Base-by-base conservation (phyloP, 1,140 invertebrate species). In the Euglossa dilemma region DNA sequence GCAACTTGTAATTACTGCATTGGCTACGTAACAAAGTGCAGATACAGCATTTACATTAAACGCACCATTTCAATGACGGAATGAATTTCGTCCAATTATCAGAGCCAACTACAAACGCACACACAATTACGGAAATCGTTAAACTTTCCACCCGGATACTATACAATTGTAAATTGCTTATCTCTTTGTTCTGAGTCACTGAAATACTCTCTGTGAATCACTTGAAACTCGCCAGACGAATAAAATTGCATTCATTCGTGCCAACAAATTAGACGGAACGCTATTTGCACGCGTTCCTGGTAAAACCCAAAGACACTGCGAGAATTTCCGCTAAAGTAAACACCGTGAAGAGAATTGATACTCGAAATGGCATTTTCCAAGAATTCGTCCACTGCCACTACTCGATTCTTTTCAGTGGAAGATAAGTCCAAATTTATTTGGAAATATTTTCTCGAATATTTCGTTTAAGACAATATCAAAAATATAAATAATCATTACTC, bases 71-170 rank as follows among this genome's bases (percentile, higher is more conserved):
- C 16, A 4, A 61, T 28, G 23, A 23, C 23, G 9, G 50, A 67
- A 77, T 25, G 75, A 66, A 56, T 77, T 67, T 56, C n/a, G 36
- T 45, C 36, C 50, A 56, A 77, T 77, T 77, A 56, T 11, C 28
- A 67, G 36, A 25, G 54, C 14, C 25, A 64, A 50, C 36, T 67
- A 66, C 47, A 28, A 45, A n/a, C 14, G 63, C 50, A 0, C 6
- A 28, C 25, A 16, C 61, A 36, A 77, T 56, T 67, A 77, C 36
- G 61, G 12, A 66, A 56, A 77, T 77, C 67, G 75, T 77, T 67
- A 45, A 77, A 77, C 50, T 77, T 67, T 67, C 28, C 75, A 11
- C 25, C 18, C 0, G 14, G 16, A n/a, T 52, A 36, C 18, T 54
- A 8, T 9, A 9, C 23, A 9, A 16, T 6, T 52, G 14, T 18